Evolutionary conservation across 2,888 invertebrate genomes (phyloP).

Genomic region (Halocaridina rubra): DNA sequence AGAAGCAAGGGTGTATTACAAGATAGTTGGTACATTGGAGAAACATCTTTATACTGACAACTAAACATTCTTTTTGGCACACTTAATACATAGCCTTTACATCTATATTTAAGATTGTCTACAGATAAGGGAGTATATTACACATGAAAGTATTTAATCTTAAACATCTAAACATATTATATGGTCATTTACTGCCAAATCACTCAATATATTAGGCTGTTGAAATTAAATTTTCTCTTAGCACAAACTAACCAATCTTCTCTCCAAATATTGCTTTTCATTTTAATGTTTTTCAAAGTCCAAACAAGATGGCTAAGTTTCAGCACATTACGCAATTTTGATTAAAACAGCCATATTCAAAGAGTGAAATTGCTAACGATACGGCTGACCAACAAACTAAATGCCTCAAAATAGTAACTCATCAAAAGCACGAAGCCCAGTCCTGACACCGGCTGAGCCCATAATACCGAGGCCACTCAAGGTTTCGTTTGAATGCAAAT

Average conservation of each 20-base stretch:
- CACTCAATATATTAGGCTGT: conserved; percentile 13
- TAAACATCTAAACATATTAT: conserved; percentile 29
- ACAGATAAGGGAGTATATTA: conserved; percentile 50
- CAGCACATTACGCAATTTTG: too few species aligned
- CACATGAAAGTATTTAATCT: conserved; percentile 35
- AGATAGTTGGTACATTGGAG: conserved; percentile 34
- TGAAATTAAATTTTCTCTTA: too few species aligned
- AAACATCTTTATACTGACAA: conserved; percentile 39
- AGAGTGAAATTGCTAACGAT: conserved; percentile 17
- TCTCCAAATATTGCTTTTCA: too few species aligned
- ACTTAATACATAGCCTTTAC: conserved; percentile 55
- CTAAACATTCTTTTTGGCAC: conserved; percentile 53
- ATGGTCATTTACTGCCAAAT: conserved; percentile 30
- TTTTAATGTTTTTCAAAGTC: too few species aligned
- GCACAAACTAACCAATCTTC: too few species aligned
- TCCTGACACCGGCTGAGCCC: conserved; percentile 56
- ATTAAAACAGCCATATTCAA: too few species aligned
- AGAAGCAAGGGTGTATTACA: conserved; percentile 24
- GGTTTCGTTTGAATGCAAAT: conserved; percentile 42
- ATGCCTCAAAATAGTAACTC: background rate
- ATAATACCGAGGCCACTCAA: conserved; percentile 46
- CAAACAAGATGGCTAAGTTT: too few species aligned
- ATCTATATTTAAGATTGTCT: conserved; percentile 57
- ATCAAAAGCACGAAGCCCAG: conserved; percentile 48
- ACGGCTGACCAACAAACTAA: conserved; percentile 21